Evolutionary conservation across 2,797 vertebrate genomes (phyloP), one percentile per base, ranked within the genome.

Genomic region (Oreochromis grahami): DNA sequence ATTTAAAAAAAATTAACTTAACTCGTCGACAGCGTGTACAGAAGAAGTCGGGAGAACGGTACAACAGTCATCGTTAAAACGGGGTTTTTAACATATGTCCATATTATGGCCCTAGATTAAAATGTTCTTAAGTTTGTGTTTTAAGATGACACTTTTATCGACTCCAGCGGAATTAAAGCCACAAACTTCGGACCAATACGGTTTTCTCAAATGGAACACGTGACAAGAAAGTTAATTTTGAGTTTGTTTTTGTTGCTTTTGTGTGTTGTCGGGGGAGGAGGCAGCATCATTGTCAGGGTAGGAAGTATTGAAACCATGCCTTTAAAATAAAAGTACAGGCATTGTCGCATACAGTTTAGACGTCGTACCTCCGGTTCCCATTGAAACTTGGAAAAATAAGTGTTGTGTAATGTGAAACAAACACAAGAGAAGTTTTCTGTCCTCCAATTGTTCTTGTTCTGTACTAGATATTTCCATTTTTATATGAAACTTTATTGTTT

Each of bases 201-300:
- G 41, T 17, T 72, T 45, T 29, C 65, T 3, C 65, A 45, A 32
- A 45, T 48, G 41, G 24, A 72, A 78, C 93, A 95, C 92, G 92
- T 95, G 95, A 95, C 65, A 3, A 88, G 91, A 91, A 93, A 83
- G 80, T 84, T 80, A 80, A 88, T 50, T 70, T 80, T 21, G 15
- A 78, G 63, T 88, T 87, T 92, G 87, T 72, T 88, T 93, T 90
- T 88, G 89, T 77, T 78, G 17, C 38, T 48, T 36, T 72, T 55
- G 53, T 1, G 43, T 36, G 41, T 26, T 4, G 5, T 32, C 12
- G 38, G n/a, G 56, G 53, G 15, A 51, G 79, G 43, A 50, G 43
- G 45, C 72, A 51, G 48, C 5, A 19, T 17, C 3, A 3, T 7
- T 26, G 13, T 79, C 26, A 81, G 82, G 43, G 6, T 32, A 1